These are phyloP conservation scores for Phoeniculus purpureus DNA, from an alignment of 2,797 vertebrate species.

Conservation along the genomic window DNA sequence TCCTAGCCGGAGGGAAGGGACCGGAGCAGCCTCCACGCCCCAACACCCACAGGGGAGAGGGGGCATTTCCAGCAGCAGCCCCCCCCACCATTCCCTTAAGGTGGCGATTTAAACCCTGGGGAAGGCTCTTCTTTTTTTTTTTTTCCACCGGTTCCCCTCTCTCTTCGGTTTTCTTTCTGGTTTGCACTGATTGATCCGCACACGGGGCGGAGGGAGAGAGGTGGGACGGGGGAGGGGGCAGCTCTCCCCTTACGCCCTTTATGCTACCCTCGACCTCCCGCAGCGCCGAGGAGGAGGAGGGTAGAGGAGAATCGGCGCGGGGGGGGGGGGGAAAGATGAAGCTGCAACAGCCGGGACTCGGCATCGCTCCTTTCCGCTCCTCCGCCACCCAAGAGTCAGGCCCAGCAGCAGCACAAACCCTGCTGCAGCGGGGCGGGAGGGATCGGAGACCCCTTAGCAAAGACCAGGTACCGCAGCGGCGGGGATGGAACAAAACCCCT, in stretches of 20 bases:
- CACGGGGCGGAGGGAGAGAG: not conserved
- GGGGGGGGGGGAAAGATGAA: conserved; percentile 28
- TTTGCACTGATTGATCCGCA: conserved; percentile 33
- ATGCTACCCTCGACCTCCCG: conserved; percentile 42
- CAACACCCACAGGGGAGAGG: not conserved
- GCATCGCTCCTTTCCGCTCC: conserved; percentile 60
- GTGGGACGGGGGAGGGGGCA: conserved; percentile 15
- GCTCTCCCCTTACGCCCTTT: conserved; percentile 15
- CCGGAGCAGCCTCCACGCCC: conserved; percentile 24
- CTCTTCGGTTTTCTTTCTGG: not conserved
- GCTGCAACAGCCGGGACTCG: conserved; percentile 57
- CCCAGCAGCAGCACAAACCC: conserved; percentile 24
- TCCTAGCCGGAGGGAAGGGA: conserved; percentile 36
- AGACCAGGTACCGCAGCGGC: not conserved
- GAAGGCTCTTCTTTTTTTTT: not conserved
- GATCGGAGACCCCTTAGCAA: not conserved
- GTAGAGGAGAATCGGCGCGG: conserved; percentile 17
- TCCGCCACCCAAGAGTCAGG: conserved; percentile 44
- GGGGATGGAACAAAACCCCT: not conserved
- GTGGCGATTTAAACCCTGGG: not conserved
- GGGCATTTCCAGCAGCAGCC: not conserved
- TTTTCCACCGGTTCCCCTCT: not conserved
- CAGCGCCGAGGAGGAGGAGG: not conserved
- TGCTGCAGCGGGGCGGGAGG: conserved; percentile 1
- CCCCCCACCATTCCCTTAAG: not conserved